phyloP scores from a whole-genome alignment of 2,113 vertebrate species.

The Uria lomvia region DNA sequence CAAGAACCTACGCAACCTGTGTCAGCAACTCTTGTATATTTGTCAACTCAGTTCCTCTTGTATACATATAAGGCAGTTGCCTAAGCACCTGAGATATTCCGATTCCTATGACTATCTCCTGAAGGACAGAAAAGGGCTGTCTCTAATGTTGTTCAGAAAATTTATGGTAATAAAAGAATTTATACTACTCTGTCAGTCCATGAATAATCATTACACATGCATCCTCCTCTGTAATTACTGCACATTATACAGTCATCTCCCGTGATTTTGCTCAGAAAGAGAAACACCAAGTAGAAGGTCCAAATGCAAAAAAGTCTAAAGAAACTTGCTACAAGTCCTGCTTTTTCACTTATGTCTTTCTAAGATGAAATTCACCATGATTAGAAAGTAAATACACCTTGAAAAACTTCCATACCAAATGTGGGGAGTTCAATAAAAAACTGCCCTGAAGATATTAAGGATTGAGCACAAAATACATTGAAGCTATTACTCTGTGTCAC shows the following conservation, averaged over 20 bases:
- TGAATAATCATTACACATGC: background rate
- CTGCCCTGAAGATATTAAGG: background rate
- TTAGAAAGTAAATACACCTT: background rate
- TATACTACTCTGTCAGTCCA: background rate
- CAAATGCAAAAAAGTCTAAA: background rate
- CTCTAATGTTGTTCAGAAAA: background rate
- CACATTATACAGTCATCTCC: background rate
- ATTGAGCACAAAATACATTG: background rate
- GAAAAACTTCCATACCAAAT: background rate
- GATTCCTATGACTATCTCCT: background rate
- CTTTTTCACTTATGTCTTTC: background rate
- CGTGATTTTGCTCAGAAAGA: background rate
- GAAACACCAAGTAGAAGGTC: background rate
- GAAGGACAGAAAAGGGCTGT: background rate
- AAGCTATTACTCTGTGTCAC: background rate
- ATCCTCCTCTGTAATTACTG: background rate
- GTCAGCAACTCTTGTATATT: conserved; percentile 1
- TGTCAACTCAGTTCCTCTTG: conserved; percentile 9
- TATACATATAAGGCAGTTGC: conserved; percentile 22
- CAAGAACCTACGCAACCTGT: conserved; percentile 4
- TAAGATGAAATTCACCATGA: background rate
- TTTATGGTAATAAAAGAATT: background rate
- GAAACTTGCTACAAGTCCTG: background rate
- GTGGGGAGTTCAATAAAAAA: background rate
- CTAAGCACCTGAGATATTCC: background rate